phyloP scores from a whole-genome alignment of 1,140 invertebrate species.

The Maconellicoccus hirsutus region DNA sequence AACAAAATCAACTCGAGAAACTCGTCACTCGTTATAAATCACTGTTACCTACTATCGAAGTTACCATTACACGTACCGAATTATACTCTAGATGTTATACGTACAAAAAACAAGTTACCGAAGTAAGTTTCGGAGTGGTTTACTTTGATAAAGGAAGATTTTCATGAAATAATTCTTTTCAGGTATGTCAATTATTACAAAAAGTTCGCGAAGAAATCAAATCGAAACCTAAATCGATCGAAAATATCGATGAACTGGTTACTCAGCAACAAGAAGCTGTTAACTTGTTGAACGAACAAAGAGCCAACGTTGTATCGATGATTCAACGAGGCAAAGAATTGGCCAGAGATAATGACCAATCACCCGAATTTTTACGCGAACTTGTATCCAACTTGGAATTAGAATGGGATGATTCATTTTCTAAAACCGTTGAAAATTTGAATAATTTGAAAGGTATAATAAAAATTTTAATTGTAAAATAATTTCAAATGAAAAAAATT shows the following conservation, averaged over 20 bases:
- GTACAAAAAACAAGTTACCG: conserved; percentile 73
- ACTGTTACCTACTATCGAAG: conserved; percentile 80
- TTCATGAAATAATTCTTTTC: conserved; percentile 12
- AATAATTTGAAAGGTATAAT: conserved; percentile 64
- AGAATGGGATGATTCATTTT: conserved; percentile 78
- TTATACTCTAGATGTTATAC: conserved; percentile 85
- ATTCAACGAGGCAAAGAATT: conserved; percentile 82
- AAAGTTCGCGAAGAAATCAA: conserved; percentile 49
- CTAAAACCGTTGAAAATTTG: conserved; percentile 67
- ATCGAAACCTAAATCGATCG: conserved; percentile 41
- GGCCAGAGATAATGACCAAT: conserved; percentile 53
- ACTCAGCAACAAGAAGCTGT: conserved; percentile 66
- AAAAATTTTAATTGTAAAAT: too few relatives aligned
- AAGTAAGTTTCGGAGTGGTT: conserved; percentile 41
- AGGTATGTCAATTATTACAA: conserved; percentile 51
- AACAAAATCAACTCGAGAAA: conserved; percentile 59
- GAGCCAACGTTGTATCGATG: conserved; percentile 76
- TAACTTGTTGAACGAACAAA: conserved; percentile 70
- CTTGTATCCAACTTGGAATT: conserved; percentile 72
- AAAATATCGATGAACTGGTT: conserved; percentile 60
- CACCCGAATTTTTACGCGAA: conserved; percentile 70
- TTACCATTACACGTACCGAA: conserved; percentile 82
- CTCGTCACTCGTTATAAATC: conserved; percentile 78
- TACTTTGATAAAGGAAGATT: neutral
- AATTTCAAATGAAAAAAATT: too few relatives aligned